phyloP scores from a whole-genome alignment of 2,113 vertebrate genomes.

The Xenotilapia caudafasciata region DNA sequence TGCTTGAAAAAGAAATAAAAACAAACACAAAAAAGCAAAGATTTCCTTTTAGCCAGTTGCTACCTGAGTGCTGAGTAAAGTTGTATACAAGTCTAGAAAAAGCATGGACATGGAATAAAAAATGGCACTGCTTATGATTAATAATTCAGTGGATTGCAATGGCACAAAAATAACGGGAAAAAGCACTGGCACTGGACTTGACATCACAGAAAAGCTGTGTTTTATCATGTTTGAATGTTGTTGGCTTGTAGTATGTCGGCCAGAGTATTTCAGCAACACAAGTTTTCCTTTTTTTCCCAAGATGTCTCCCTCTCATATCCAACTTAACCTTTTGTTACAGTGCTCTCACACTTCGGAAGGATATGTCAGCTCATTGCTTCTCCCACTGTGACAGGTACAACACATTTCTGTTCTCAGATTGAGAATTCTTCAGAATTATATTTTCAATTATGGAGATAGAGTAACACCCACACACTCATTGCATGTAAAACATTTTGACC shows the following conservation, averaged over 20 bases:
- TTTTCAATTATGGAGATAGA: not conserved
- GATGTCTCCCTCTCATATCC: not conserved
- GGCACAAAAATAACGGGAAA: constrained; percentile 61
- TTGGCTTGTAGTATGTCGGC: not conserved
- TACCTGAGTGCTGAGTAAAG: constrained; percentile 43
- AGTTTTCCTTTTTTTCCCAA: not conserved
- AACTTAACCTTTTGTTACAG: not conserved
- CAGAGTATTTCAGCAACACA: constrained; percentile 3
- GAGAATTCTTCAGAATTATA: not conserved
- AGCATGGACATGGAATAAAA: constrained; percentile 41
- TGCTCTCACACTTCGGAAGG: not conserved
- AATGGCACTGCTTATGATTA: constrained; percentile 52
- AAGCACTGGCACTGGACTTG: not conserved
- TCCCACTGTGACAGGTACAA: not conserved
- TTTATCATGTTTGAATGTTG: constrained; percentile 24
- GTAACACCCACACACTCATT: not conserved
- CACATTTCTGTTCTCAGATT: not conserved
- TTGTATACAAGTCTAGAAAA: constrained; percentile 3
- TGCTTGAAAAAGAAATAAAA: not conserved
- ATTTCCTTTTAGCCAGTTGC: constrained; percentile 6
- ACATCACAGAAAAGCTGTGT: constrained; percentile 25
- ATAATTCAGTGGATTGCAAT: constrained; percentile 63
- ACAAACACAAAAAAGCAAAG: not conserved
- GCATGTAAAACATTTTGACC: not conserved
- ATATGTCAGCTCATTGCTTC: not conserved